phyloP scores from a whole-genome alignment of 1,140 invertebrate species.

The Hestina assimilis region DNA sequence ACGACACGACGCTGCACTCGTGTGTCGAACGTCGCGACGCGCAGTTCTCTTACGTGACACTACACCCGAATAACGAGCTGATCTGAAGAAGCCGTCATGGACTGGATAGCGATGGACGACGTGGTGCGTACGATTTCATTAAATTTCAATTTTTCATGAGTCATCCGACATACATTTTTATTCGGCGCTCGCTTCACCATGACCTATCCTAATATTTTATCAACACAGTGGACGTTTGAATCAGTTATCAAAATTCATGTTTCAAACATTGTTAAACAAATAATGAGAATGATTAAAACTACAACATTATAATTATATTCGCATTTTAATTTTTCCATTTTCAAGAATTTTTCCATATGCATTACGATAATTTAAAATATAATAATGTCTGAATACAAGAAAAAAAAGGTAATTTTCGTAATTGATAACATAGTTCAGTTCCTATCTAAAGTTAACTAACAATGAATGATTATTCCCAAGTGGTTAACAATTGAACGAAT shows the following conservation, averaged over 20 bases:
- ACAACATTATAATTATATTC: too few species aligned
- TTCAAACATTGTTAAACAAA: not conserved
- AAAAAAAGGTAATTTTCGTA: too few species aligned
- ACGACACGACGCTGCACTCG: constrained; percentile 72
- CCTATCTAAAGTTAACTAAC: constrained; percentile 10
- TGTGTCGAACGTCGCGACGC: constrained; percentile 71
- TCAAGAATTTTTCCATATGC: too few species aligned
- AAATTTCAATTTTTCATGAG: constrained; percentile 10
- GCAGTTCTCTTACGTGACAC: constrained; percentile 57
- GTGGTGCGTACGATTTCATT: constrained; percentile 63
- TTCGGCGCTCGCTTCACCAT: constrained; percentile 43
- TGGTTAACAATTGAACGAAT: constrained; percentile 40
- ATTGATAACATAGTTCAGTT: constrained; percentile 3
- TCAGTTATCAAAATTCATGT: constrained; percentile 8
- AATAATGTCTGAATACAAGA: too few species aligned
- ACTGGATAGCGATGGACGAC: constrained; percentile 73
- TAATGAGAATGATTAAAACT: not conserved
- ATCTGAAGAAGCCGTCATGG: constrained; percentile 58
- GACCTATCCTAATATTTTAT: constrained; percentile 74
- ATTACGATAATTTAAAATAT: not conserved
- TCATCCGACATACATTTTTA: constrained; percentile 8
- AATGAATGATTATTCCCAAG: constrained; percentile 30
- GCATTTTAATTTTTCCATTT: too few species aligned
- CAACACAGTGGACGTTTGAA: constrained; percentile 26
- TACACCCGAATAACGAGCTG: constrained; percentile 45